phyloP scores from a whole-genome alignment of 2,797 vertebrate genomes.

The Apodemus agrarius region DNA sequence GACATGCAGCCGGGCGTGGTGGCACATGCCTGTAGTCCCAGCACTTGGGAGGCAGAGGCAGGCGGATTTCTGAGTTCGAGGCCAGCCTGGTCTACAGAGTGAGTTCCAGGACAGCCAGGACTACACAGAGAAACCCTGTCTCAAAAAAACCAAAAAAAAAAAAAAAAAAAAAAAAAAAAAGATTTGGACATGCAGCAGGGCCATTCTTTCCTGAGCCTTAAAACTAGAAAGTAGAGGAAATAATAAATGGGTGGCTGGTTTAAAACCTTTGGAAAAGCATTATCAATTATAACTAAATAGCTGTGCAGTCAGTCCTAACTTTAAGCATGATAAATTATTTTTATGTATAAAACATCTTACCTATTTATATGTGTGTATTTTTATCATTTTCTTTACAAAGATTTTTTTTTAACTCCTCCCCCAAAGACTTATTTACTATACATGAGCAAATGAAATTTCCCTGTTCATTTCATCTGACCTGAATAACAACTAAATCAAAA shows the following conservation, averaged over 20 bases:
- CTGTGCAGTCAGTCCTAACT: not conserved
- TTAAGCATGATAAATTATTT: conserved; percentile 29
- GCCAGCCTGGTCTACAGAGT: too few species aligned
- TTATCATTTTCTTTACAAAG: conserved; percentile 34
- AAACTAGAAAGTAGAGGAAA: conserved; percentile 17
- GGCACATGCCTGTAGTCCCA: too few species aligned
- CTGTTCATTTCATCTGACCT: not conserved
- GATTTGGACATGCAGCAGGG: not conserved
- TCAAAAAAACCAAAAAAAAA: too few species aligned
- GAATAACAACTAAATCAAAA: conserved; percentile 1
- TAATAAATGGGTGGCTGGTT: not conserved
- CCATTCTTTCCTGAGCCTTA: conserved; percentile 7
- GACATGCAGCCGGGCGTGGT: not conserved
- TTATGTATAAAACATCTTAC: not conserved
- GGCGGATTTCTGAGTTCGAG: too few species aligned
- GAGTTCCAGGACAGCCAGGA: too few species aligned
- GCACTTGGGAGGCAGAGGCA: too few species aligned
- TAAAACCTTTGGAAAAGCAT: conserved; percentile 6
- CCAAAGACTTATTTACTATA: not conserved
- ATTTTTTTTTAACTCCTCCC: not conserved
- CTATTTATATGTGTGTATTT: conserved; percentile 31
- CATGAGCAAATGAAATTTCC: conserved; percentile 19
- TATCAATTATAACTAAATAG: conserved; percentile 11
- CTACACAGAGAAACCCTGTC: too few species aligned
- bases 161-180: too few species aligned